Conservation (phyloP, 2,888 invertebrate genomes). For the Luperina nickerlii region DNA sequence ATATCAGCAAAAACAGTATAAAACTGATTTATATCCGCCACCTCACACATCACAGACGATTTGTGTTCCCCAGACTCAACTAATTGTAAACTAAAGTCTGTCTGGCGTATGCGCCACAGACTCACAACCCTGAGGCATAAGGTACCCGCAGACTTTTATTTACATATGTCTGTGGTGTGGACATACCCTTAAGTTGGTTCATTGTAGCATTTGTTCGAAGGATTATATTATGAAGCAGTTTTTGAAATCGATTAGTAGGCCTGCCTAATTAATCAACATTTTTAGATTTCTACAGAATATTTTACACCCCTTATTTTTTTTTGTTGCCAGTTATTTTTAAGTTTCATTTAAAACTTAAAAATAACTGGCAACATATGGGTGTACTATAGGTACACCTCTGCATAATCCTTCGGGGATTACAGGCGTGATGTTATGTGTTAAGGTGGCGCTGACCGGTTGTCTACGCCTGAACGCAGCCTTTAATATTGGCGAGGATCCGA, state of each 20-base stretch:
- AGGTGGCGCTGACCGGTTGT: no score
- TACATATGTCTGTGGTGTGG: neutral
- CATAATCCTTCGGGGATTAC: neutral
- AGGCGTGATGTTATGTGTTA: neutral
- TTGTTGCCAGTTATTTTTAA: no score
- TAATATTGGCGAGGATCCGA: no score
- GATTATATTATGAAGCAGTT: neutral
- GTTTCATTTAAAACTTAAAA: neutral
- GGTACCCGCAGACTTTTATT: neutral
- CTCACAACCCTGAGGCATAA: neutral
- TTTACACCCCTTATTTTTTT: no score
- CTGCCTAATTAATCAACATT: neutral
- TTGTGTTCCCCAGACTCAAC: neutral
- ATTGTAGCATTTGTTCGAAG: neutral
- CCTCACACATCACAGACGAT: neutral
- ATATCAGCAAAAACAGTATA: no score
- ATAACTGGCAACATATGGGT: no score
- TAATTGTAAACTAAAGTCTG: constrained; percentile 14
- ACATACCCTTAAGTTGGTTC: neutral
- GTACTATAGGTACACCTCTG: no score
- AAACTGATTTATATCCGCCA: no score
- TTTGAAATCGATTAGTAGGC: neutral
- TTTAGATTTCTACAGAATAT: neutral
- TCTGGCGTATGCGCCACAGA: neutral
- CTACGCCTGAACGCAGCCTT: no score